Evolutionary conservation across 2,888 invertebrate species (phyloP).

Genomic region (Malthinus seriepunctatus): DNA sequence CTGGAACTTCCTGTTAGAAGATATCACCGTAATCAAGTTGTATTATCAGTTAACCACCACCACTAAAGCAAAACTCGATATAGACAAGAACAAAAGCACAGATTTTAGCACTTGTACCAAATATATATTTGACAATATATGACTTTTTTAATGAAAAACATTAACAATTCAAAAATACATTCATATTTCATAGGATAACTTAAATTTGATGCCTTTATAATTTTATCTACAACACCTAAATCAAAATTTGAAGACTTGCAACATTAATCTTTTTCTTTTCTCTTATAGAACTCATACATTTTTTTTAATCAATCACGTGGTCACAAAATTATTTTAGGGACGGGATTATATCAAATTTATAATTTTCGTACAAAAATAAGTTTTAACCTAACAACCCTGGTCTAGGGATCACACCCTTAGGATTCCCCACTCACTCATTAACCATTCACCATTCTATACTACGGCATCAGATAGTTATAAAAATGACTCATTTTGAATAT

Average conservation of each 20-base stretch:
- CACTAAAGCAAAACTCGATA: constrained; percentile 16
- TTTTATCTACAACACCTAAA: neutral
- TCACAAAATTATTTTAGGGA: constrained; percentile 2
- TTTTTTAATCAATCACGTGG: neutral
- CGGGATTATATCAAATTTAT: too few relatives aligned
- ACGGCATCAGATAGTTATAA: too few relatives aligned
- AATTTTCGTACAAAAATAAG: neutral
- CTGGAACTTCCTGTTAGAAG: constrained; percentile 36
- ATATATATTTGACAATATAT: constrained; percentile 30
- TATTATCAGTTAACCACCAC: constrained; percentile 25
- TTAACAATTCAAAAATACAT: constrained; percentile 47
- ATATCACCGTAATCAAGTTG: constrained; percentile 26
- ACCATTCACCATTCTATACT: too few relatives aligned
- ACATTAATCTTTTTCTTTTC: too few relatives aligned
- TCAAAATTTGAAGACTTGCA: neutral
- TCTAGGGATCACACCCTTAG: too few relatives aligned
- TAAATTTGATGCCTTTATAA: constrained; percentile 2
- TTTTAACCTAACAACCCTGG: neutral
- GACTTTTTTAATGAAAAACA: constrained; percentile 26
- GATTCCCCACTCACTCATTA: too few relatives aligned
- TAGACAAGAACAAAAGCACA: constrained; percentile 3
- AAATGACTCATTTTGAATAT: too few relatives aligned
- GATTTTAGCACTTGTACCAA: constrained; percentile 23
- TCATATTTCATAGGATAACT: constrained; percentile 34
- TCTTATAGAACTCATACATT: neutral